Conservation (phyloP, 2,888 invertebrate genomes). For the Philereme transversata region DNA sequence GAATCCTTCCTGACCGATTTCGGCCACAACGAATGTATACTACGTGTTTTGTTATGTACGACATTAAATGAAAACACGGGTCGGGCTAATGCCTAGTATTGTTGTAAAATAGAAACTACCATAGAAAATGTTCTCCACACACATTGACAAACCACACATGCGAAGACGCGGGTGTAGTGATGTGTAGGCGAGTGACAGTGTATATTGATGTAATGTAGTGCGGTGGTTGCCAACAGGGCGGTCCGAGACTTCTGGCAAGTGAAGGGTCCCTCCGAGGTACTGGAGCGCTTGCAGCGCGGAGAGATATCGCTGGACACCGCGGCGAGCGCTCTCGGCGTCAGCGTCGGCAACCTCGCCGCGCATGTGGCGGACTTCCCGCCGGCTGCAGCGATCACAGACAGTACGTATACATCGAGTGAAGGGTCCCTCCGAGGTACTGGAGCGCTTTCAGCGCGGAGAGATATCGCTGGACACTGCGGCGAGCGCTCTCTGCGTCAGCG, state of each 20-base stretch:
- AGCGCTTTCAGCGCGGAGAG: constrained; percentile 88
- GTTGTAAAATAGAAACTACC: no score
- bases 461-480: constrained; percentile 87
- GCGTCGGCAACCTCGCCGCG: constrained; percentile 89
- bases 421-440: constrained; percentile 88
- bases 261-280: constrained; percentile 89
- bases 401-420: constrained; percentile 56
- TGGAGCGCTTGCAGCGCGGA: constrained; percentile 88
- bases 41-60: no score
- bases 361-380: constrained; percentile 74
- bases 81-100: no score
- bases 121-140: no score
- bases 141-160: no score
- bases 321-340: constrained; percentile 90
- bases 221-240: constrained; percentile 49
- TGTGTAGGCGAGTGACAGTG: not conserved
- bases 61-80: no score
- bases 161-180: no score
- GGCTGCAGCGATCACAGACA: not conserved
- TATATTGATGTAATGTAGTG: not conserved
- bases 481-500: constrained; percentile 84
- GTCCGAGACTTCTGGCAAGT: constrained; percentile 90
- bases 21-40: no score
- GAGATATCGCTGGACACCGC: constrained; percentile 89
- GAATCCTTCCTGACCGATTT: no score